Percentiles rank a stretch among this genome's conserved stretches.
These are phyloP conservation scores for Nothobranchius furzeri DNA, from an alignment of 2,113 vertebrate genomes.

Conservation along the genomic window DNA sequence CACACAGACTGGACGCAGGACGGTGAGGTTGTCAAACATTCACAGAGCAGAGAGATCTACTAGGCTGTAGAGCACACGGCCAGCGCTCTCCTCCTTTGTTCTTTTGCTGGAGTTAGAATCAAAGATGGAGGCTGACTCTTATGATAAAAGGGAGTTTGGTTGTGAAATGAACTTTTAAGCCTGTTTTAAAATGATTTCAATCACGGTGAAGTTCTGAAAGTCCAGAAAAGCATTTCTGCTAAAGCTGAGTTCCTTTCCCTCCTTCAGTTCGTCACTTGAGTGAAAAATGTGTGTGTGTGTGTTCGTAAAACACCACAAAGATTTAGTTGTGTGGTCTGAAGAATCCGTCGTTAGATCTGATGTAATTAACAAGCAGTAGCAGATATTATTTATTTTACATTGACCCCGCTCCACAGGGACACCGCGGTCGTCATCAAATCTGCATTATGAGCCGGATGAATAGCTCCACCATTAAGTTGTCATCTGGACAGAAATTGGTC, in stretches of 20 bases:
- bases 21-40: neutral
- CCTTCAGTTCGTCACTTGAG: neutral
- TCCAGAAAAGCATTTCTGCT: neutral
- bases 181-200: too few relatives aligned
- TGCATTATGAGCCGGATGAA: neutral
- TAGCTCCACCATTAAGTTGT: neutral
- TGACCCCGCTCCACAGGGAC: neutral
- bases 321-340: too few relatives aligned
- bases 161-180: neutral
- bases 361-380: neutral
- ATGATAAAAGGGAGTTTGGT: constrained; percentile 2
- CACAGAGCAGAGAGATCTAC: constrained; percentile 5
- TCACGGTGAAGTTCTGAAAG: neutral
- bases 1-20: too few relatives aligned
- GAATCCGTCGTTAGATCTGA: too few relatives aligned
- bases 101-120: constrained; percentile 11
- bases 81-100: constrained; percentile 4
- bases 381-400: neutral
- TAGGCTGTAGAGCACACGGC: neutral
- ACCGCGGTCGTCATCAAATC: neutral
- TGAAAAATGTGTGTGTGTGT: too few relatives aligned
- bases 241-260: neutral
- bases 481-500: neutral
- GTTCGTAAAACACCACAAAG: too few relatives aligned
- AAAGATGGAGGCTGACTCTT: constrained; percentile 13